Base-by-base conservation (phyloP, 1,140 invertebrate species). In the Rhopalosiphum maidis region DNA sequence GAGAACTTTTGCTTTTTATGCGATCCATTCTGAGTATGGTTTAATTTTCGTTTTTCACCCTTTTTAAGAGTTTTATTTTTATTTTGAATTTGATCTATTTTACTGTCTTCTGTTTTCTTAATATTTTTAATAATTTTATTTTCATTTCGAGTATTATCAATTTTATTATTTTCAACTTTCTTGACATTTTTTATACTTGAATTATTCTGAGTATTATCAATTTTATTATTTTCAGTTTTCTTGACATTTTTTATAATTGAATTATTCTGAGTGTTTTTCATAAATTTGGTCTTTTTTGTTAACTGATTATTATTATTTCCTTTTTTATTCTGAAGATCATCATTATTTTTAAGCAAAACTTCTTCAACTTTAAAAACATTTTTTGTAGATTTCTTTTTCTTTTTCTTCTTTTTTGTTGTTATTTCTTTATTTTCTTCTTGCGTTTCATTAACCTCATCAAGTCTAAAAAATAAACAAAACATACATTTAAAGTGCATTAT, bases 351-450 rank as follows among this genome's bases (percentile, higher is more conserved):
- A 8, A 46, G 30, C 51, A 51, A n/a, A 46, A 68, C 55, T 48
- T 91, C 68, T 83, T 92, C 91, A 55, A 93, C 82, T 86, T 86
- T 86, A 48, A 93, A 85, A 93, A 93, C 37, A 93, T 51, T 93
- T 30, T 37, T 86, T 8, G 11, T 37, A 5, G 35, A 18, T 43
- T 86, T 83, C 48, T 93, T 94, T 51, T 85, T 90, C 43, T 89
- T 91, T 25, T 94, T 93, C 43, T 82, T 51, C 23, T 60, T 91
- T 9, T 94, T 92, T 51, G 37, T 37, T 77, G 22, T 37, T 60
- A 1, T 90, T 85, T 46, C 60, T 41, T 82, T 77, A 60, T 54
- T 85, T 37, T 83, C 23, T 93, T 93, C 46, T 30, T 83, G 48
- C 5, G 6, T 54, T 85, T 83, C 91, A 77, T 51, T 25, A 88